Percentiles rank a stretch among this genome's conserved stretches.
These are phyloP conservation scores for Villa cingulata DNA, from an alignment of 2,888 invertebrate genomes.

Conservation along the genomic window DNA sequence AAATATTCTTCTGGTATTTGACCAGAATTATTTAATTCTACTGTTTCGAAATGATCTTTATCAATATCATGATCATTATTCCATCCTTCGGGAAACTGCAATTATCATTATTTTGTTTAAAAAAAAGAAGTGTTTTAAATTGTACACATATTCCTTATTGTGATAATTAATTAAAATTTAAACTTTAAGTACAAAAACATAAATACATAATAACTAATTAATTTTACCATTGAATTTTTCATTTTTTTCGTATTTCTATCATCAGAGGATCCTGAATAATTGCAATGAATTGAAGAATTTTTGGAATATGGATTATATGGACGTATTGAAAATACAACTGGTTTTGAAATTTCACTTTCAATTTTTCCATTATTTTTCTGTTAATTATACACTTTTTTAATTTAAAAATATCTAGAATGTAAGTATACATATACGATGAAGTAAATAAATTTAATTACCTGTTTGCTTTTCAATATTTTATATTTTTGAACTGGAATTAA, in stretches of 20 bases:
- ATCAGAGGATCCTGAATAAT: slow-evolving; percentile 65
- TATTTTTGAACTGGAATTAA: slow-evolving; percentile 46
- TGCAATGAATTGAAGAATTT: slow-evolving; percentile 70
- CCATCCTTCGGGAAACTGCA: slow-evolving; percentile 12
- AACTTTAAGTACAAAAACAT: too few species aligned
- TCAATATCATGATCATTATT: slow-evolving; percentile 8
- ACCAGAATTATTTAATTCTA: slow-evolving; percentile 30
- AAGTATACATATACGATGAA: slow-evolving; percentile 4
- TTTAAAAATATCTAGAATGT: background rate
- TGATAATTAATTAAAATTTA: too few species aligned
- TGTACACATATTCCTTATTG: too few species aligned
- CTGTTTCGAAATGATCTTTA: slow-evolving; percentile 5
- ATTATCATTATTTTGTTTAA: background rate
- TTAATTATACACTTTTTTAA: background rate
- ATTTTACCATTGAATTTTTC: slow-evolving; percentile 51
- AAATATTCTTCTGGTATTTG: slow-evolving; percentile 64
- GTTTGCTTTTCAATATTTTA: background rate
- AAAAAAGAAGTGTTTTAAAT: background rate
- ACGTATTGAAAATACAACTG: slow-evolving; percentile 59
- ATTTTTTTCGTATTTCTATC: slow-evolving; percentile 56
- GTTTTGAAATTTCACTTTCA: slow-evolving; percentile 42
- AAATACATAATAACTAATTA: background rate
- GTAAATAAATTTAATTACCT: slow-evolving; percentile 26
- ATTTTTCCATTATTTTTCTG: slow-evolving; percentile 1
- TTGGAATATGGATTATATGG: slow-evolving; percentile 72